phyloP scores from a whole-genome alignment of 2,113 vertebrate species.

The Chrysemys picta region DNA sequence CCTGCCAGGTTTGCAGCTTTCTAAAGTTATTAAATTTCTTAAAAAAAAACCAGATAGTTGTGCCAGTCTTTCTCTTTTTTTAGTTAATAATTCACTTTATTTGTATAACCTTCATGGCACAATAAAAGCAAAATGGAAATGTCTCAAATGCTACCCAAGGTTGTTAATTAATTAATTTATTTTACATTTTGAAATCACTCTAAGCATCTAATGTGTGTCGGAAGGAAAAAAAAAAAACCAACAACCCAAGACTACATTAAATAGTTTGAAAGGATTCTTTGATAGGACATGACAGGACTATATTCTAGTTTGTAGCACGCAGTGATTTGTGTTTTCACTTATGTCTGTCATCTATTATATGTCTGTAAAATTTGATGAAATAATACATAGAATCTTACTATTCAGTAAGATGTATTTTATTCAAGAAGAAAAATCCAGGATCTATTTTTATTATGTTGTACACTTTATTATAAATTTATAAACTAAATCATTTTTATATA shows the following conservation, averaged over 20 bases:
- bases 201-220: not conserved
- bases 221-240: not conserved
- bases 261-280: not conserved
- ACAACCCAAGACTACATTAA: not conserved
- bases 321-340: not conserved
- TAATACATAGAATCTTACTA: not conserved
- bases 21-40: not conserved
- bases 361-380: not conserved
- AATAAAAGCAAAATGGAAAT: not conserved
- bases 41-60: not conserved
- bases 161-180: not conserved
- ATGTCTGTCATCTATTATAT: not conserved
- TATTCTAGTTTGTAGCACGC: not conserved
- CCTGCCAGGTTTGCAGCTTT: not conserved
- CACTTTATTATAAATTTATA: not conserved
- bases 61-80: not conserved
- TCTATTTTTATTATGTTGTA: not conserved
- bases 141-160: not conserved
- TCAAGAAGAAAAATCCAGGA: not conserved
- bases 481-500: not conserved
- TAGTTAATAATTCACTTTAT: not conserved
- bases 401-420: not conserved
- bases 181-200: slow-evolving; percentile 4
- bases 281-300: not conserved
- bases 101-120: not conserved